Evolutionary conservation across 2,888 invertebrate genomes (phyloP).

Genomic region (Conus canariensis): DNA sequence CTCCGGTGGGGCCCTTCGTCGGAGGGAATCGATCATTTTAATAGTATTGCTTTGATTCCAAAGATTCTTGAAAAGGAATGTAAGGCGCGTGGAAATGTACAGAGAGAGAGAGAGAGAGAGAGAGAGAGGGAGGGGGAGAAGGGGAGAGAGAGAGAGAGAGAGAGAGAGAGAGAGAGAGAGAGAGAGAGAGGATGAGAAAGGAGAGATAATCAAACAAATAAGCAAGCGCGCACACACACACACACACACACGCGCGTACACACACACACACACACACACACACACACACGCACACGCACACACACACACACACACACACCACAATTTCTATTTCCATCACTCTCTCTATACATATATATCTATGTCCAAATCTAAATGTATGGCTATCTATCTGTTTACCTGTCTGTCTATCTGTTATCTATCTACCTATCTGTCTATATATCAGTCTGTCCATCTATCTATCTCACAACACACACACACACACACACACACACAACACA

Average conservation of each 20-base stretch:
- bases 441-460: too few species aligned
- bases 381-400: too few species aligned
- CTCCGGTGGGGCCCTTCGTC: not conserved
- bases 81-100: not conserved
- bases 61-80: not conserved
- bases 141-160: not conserved
- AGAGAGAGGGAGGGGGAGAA: not conserved
- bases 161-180: not conserved
- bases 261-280: not conserved
- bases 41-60: not conserved
- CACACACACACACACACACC: not conserved
- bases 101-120: conserved; percentile 15
- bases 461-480: too few species aligned
- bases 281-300: not conserved
- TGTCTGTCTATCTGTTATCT: too few species aligned
- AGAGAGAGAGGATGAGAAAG: not conserved
- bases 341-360: too few species aligned
- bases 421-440: too few species aligned
- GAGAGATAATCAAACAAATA: not conserved
- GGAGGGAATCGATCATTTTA: not conserved
- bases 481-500: too few species aligned
- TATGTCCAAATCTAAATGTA: too few species aligned
- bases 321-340: too few species aligned
- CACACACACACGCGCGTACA: not conserved
- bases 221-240: not conserved